A percentile compares a stretch with the other conserved stretches of the same genome.
Evolutionary conservation across 2,797 vertebrate species (phyloP).

Genomic region (Sardinella longiceps): DNA sequence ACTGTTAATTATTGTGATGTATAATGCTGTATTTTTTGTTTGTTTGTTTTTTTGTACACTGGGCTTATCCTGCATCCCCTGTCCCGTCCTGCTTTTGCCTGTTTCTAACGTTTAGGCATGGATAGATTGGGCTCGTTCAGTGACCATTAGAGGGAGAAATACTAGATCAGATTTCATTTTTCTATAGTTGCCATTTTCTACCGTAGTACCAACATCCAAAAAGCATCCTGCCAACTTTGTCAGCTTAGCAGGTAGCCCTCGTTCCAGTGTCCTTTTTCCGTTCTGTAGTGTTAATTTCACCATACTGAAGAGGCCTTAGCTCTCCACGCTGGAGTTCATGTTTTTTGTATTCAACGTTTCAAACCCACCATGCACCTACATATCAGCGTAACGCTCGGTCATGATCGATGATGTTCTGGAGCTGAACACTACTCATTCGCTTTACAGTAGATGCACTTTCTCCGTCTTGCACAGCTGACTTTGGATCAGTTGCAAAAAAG

Average conservation of each 20-base stretch:
- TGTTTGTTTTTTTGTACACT: constrained; percentile 30
- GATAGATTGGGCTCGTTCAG: neutral
- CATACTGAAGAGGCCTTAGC: constrained; percentile 75
- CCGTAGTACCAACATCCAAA: neutral
- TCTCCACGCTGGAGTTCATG: constrained; percentile 51
- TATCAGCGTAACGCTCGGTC: neutral
- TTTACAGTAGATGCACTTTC: constrained; percentile 21
- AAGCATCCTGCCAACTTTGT: neutral
- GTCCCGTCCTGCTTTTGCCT: neutral
- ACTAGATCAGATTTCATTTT: neutral
- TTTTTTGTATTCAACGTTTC: constrained; percentile 5
- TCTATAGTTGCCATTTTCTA: constrained; percentile 2
- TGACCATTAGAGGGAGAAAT: neutral
- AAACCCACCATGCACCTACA: neutral
- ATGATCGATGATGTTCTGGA: neutral
- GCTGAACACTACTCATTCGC: neutral
- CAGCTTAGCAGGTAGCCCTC: neutral
- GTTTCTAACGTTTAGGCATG: neutral
- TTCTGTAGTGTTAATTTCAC: constrained; percentile 20
- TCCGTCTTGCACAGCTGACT: neutral
- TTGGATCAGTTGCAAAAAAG: neutral
- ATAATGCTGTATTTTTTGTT: constrained; percentile 28
- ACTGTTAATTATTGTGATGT: constrained; percentile 19
- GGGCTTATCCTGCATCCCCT: neutral
- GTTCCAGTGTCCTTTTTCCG: neutral